Evolutionary conservation across 2,113 vertebrate species (phyloP).

Genomic region (Balaenoptera acutorostrata): DNA sequence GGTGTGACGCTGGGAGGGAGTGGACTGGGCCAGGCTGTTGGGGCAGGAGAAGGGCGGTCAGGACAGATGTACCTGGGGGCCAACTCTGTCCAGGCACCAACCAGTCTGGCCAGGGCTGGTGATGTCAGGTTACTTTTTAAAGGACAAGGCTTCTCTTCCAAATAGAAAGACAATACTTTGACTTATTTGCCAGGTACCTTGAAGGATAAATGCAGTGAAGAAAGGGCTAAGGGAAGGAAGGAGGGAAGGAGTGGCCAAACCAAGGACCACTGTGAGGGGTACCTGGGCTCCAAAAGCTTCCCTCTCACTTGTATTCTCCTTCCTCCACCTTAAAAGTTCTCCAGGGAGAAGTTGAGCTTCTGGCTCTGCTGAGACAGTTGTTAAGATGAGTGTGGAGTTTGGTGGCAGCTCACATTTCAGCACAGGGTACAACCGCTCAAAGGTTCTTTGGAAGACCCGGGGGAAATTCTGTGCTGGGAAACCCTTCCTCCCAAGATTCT

Average conservation of each 20-base stretch:
- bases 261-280: background rate
- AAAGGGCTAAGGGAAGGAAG: background rate
- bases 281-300: background rate
- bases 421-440: background rate
- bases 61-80: background rate
- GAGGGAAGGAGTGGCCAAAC: background rate
- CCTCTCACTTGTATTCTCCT: background rate
- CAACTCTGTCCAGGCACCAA: background rate
- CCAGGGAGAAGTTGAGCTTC: background rate
- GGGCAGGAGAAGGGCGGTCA: background rate
- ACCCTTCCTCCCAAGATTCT: background rate
- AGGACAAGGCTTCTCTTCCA: slow-evolving; percentile 23
- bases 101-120: background rate
- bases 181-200: background rate
- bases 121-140: slow-evolving; percentile 59
- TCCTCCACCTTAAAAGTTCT: background rate
- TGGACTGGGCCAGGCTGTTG: background rate
- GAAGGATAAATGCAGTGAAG: background rate
- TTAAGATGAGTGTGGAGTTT: background rate
- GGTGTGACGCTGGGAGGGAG: background rate
- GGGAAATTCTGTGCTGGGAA: background rate
- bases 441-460: background rate
- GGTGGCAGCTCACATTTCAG: slow-evolving; percentile 32
- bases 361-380: slow-evolving; percentile 27
- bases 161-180: background rate